phyloP scores from a whole-genome alignment of 1,140 invertebrate genomes.

The Archivesica marissinica region DNA sequence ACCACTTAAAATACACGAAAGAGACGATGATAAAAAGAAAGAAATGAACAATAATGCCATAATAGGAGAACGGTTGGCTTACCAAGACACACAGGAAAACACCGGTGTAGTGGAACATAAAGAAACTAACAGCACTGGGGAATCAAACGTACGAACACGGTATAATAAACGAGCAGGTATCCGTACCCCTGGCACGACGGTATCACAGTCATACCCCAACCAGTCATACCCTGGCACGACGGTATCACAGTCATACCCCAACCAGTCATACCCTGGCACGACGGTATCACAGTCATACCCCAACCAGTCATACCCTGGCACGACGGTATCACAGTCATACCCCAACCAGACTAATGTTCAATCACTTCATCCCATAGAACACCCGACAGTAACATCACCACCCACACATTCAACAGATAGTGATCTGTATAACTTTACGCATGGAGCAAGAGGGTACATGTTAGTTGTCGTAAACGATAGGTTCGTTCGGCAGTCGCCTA shows the following conservation, averaged over 20 bases:
- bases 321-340: too few species aligned
- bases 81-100: neutral
- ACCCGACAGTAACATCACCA: neutral
- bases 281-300: too few species aligned
- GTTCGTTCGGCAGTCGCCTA: slow-evolving; percentile 29
- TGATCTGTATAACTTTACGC: slow-evolving; percentile 57
- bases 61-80: neutral
- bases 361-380: too few species aligned
- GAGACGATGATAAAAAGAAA: too few species aligned
- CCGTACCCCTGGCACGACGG: neutral
- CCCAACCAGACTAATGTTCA: neutral
- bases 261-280: too few species aligned
- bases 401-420: neutral
- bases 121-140: neutral
- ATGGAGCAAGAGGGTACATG: slow-evolving; percentile 57
- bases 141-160: neutral
- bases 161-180: neutral
- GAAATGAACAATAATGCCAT: too few species aligned
- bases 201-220: too few species aligned
- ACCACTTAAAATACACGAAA: too few species aligned
- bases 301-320: too few species aligned
- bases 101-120: neutral
- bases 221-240: too few species aligned
- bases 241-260: too few species aligned
- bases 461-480: slow-evolving; percentile 62